Conservation (phyloP, 2,888 invertebrate genomes). For the Drosophila formosana region DNA sequence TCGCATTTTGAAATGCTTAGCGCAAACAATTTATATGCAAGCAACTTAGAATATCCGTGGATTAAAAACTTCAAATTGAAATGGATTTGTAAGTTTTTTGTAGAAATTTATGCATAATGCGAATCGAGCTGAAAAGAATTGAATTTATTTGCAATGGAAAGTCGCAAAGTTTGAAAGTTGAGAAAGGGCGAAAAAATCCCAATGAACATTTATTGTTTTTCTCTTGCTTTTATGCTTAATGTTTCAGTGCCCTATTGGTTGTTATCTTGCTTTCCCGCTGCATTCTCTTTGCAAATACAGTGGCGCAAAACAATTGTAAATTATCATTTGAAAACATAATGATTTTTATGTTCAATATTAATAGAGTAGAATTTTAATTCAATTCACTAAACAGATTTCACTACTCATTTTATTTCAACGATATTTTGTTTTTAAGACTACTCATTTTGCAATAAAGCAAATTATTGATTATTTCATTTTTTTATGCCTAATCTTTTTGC, state of each 20-base stretch:
- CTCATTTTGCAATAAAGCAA: too few species aligned
- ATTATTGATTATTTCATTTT: too few species aligned
- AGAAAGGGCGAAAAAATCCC: background rate
- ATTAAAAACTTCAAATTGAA: background rate
- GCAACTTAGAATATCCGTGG: too few species aligned
- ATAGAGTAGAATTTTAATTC: too few species aligned
- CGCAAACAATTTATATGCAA: too few species aligned
- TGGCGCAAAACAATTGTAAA: background rate
- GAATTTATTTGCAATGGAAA: background rate
- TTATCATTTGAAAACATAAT: too few species aligned
- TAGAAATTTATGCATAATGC: background rate
- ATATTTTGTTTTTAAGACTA: too few species aligned
- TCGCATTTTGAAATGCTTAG: too few species aligned
- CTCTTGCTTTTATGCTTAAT: constrained; percentile 1
- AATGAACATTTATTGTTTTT: constrained; percentile 18
- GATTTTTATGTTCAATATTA: too few species aligned
- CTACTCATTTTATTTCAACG: too few species aligned
- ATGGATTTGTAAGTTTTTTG: background rate
- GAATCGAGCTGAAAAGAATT: background rate
- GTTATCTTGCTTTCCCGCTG: constrained; percentile 2
- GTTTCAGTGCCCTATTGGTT: constrained; percentile 24
- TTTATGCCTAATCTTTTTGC: too few species aligned
- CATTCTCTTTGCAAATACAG: background rate
- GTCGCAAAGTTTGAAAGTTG: background rate
- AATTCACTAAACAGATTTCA: too few species aligned